Conservation (phyloP, 1,140 invertebrate species). For the Diorhabda sublineata region DNA sequence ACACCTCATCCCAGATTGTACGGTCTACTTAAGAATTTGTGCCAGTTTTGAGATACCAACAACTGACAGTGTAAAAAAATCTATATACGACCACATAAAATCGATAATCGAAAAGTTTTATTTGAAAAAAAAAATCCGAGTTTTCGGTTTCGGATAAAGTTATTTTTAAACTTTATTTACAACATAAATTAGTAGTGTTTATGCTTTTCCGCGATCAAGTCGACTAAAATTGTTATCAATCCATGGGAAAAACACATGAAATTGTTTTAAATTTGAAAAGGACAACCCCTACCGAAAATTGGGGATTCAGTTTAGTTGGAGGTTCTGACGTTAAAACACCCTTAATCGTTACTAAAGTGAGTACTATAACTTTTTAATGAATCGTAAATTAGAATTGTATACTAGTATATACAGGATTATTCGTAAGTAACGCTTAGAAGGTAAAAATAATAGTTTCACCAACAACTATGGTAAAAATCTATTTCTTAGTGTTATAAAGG, state of each 20-base stretch:
- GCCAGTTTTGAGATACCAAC: slow-evolving; percentile 27
- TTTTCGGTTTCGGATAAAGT: neutral
- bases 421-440: no score
- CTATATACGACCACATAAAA: no score
- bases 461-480: no score
- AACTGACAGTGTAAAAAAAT: no score
- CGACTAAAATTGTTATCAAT: slow-evolving; percentile 8
- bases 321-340: slow-evolving; percentile 85
- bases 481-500: no score
- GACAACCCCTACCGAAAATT: slow-evolving; percentile 70
- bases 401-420: no score
- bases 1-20: slow-evolving; percentile 5
- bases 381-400: no score
- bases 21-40: slow-evolving; percentile 12
- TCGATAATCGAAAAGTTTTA: no score
- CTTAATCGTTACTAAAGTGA: slow-evolving; percentile 87
- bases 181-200: slow-evolving; percentile 16
- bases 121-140: neutral
- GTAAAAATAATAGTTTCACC: no score
- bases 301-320: slow-evolving; percentile 89
- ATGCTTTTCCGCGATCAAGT: slow-evolving; percentile 8
- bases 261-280: slow-evolving; percentile 71
- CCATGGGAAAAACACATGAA: slow-evolving; percentile 61
- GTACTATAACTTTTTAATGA: slow-evolving; percentile 31
- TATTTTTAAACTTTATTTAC: slow-evolving; percentile 19